Percentiles rank a stretch among this genome's conserved stretches.
phyloP scores from a whole-genome alignment of 2,113 vertebrate species.

The Gadus chalcogrammus region DNA sequence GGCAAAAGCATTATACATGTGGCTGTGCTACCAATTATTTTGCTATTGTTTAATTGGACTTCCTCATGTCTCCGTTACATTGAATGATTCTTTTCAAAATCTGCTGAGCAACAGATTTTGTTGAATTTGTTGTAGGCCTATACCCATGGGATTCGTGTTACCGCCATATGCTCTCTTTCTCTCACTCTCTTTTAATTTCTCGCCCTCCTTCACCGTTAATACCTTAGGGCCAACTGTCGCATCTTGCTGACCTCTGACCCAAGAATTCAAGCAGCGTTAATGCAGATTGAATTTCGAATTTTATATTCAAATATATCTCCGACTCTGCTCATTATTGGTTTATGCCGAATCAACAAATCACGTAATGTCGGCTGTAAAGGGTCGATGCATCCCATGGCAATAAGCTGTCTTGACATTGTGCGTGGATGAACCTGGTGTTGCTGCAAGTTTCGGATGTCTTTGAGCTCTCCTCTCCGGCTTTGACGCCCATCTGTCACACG shows the following conservation, averaged over 20 bases:
- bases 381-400: no score
- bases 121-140: no score
- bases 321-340: not conserved
- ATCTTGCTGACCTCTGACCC: slow-evolving; percentile 50
- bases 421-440: no score
- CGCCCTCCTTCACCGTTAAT: slow-evolving; percentile 6
- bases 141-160: slow-evolving; percentile 51
- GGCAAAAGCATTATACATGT: slow-evolving; percentile 9
- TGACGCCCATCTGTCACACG: slow-evolving; percentile 54
- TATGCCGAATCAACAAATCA: not conserved
- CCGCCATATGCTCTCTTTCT: slow-evolving; percentile 54
- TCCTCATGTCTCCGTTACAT: not conserved
- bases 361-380: not conserved
- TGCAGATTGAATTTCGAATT: slow-evolving; percentile 23
- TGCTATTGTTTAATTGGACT: not conserved
- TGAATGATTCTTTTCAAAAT: not conserved
- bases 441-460: no score
- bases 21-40: not conserved
- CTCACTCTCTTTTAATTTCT: slow-evolving; percentile 20
- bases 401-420: no score
- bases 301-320: not conserved
- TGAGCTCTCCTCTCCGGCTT: slow-evolving; percentile 4
- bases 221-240: slow-evolving; percentile 50
- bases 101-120: no score
- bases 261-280: slow-evolving; percentile 20